phyloP scores from a whole-genome alignment of 2,888 invertebrate genomes.

The Ochropacha duplaris region DNA sequence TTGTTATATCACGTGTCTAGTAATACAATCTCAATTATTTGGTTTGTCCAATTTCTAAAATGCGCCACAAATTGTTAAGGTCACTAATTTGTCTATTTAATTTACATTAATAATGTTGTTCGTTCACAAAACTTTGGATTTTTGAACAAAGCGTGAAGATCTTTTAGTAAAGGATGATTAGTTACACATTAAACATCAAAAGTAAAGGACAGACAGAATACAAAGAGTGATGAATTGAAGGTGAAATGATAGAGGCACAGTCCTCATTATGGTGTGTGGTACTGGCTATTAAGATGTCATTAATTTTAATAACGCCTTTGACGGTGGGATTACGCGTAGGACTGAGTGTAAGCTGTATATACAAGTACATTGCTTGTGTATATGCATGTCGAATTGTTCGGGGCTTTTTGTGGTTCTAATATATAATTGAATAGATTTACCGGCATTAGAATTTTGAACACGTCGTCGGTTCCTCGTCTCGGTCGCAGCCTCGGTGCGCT shows the following conservation, averaged over 20 bases:
- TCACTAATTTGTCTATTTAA: neutral
- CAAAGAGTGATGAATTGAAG: neutral
- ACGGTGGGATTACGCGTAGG: neutral
- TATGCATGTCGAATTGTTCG: neutral
- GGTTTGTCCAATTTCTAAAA: neutral
- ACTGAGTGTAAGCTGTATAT: neutral
- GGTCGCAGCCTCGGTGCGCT: slow-evolving; percentile 26
- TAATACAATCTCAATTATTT: neutral
- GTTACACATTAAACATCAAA: neutral
- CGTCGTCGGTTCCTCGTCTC: slow-evolving; percentile 16
- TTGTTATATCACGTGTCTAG: neutral
- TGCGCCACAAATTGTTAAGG: neutral
- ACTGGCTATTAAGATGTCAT: slow-evolving; percentile 10
- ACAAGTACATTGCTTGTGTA: neutral
- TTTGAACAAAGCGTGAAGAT: neutral
- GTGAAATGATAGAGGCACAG: neutral
- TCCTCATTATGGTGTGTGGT: slow-evolving; percentile 6
- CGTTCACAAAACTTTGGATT: neutral
- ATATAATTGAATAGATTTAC: slow-evolving; percentile 14
- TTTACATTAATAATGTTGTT: neutral
- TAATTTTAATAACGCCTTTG: slow-evolving; percentile 5
- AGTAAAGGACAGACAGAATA: neutral
- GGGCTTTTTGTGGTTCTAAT: slow-evolving; percentile 6
- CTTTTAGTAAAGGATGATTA: slow-evolving; percentile 1
- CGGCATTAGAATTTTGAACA: slow-evolving; percentile 26